A percentile compares a stretch with the other conserved stretches of the same genome.
phyloP scores from a whole-genome alignment of 2,888 invertebrate genomes.

The Drepana falcataria region DNA sequence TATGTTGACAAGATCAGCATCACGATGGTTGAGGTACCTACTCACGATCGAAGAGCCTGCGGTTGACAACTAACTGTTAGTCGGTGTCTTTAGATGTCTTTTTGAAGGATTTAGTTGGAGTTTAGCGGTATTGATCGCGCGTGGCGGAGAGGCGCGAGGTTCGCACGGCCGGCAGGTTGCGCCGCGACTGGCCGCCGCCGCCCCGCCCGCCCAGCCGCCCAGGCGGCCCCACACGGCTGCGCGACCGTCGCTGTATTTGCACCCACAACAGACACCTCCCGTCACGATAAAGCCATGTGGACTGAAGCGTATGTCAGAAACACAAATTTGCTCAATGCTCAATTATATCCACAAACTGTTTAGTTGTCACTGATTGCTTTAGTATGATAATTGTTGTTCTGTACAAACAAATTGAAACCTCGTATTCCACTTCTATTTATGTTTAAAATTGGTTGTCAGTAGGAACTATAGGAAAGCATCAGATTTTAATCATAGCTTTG shows the following conservation, averaged over 20 bases:
- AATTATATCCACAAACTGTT: too few relatives aligned
- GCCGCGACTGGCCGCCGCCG: conserved; percentile 65
- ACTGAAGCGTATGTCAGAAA: conserved; percentile 5
- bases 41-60: conserved; percentile 2
- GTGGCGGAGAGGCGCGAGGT: conserved; percentile 41
- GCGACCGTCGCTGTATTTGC: conserved; percentile 21
- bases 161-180: conserved; percentile 69
- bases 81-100: conserved; percentile 13
- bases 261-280: conserved; percentile 39
- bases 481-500: too few relatives aligned
- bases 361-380: too few relatives aligned
- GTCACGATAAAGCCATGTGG: conserved; percentile 43
- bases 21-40: conserved; percentile 30
- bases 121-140: conserved; percentile 58
- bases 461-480: too few relatives aligned
- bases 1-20: conserved; percentile 41
- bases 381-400: too few relatives aligned
- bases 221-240: conserved; percentile 49
- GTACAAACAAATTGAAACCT: too few relatives aligned
- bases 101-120: conserved; percentile 24
- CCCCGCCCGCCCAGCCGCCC: conserved; percentile 29
- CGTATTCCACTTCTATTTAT: too few relatives aligned
- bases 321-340: too few relatives aligned
- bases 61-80: conserved; percentile 4
- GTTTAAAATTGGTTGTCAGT: too few relatives aligned